Conservation (phyloP, 1,140 invertebrate species). For the Caenorhabditis remanei region DNA sequence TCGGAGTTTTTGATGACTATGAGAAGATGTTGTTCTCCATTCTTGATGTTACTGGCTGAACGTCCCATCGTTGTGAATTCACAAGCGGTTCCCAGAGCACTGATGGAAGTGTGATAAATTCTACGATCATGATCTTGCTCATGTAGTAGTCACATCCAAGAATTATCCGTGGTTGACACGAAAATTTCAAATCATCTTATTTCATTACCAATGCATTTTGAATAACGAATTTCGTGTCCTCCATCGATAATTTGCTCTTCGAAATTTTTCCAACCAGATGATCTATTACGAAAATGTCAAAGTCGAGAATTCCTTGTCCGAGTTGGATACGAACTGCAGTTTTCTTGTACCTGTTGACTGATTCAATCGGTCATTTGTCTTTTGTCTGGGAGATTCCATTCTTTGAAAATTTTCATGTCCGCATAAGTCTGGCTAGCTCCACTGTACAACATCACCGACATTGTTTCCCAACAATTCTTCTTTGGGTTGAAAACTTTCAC, state of each 20-base stretch:
- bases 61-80: slow-evolving; percentile 15
- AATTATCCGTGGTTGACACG: not conserved
- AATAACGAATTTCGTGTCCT: no score
- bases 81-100: not conserved
- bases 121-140: not conserved
- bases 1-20: not conserved
- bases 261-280: not conserved
- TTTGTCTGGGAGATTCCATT: not conserved
- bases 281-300: not conserved
- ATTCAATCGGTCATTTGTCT: not conserved
- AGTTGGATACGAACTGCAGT: not conserved
- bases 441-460: not conserved
- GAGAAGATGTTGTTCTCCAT: not conserved
- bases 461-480: not conserved
- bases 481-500: not conserved
- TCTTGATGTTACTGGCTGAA: no score
- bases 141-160: slow-evolving; percentile 9
- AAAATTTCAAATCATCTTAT: not conserved
- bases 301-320: not conserved
- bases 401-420: not conserved
- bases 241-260: not conserved
- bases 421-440: not conserved
- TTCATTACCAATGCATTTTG: not conserved
- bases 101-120: not conserved
- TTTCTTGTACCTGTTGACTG: not conserved